Conservation (phyloP, 2,888 invertebrate species). For the Lydus trimaculatus region DNA sequence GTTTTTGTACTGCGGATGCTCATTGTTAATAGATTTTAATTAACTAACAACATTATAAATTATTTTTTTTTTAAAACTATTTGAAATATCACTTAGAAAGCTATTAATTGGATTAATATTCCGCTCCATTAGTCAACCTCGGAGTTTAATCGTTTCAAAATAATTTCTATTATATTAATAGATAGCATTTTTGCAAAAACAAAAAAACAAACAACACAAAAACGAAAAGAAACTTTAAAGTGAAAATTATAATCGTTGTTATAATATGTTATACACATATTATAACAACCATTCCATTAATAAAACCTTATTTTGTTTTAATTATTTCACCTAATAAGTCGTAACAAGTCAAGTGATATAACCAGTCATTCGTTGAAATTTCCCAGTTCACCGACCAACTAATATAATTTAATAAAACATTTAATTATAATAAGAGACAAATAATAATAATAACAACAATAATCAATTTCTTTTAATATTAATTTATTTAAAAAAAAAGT, state of each 20-base stretch:
- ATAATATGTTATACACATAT: not conserved
- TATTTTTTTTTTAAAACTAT: not conserved
- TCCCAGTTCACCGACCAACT: conserved; percentile 10
- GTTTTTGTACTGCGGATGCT: too few species aligned
- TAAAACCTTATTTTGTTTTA: not conserved
- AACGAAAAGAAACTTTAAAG: not conserved
- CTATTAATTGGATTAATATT: conserved; percentile 37
- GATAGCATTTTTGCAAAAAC: not conserved
- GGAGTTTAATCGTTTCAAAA: conserved; percentile 36
- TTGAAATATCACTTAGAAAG: conserved; percentile 33
- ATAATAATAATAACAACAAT: not conserved
- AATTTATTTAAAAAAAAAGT: too few species aligned
- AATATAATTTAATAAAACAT: not conserved
- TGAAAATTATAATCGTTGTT: not conserved
- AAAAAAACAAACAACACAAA: too few species aligned
- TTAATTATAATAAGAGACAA: not conserved
- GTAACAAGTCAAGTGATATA: conserved; percentile 3
- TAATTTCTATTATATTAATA: not conserved
- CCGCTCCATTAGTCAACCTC: conserved; percentile 42
- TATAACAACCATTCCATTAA: not conserved
- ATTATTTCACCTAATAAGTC: conserved; percentile 8
- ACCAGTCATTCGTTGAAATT: conserved; percentile 8
- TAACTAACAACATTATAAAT: not conserved
- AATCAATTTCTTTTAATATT: not conserved
- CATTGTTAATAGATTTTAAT: conserved; percentile 9